Conservation (phyloP, 2,797 vertebrate genomes). For the Coregonus ussuriensis region DNA sequence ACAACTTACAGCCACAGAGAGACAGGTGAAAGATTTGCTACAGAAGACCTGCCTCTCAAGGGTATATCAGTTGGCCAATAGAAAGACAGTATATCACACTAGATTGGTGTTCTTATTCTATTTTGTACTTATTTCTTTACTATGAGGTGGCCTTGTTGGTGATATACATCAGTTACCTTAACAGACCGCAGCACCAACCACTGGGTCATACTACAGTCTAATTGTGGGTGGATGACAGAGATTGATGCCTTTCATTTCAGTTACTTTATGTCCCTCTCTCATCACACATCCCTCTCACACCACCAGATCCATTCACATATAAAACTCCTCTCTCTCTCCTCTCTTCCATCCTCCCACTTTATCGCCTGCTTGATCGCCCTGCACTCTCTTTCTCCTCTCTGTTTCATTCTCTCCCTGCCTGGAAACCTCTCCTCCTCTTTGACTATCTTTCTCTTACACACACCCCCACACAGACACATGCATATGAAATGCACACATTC, state of each 20-base stretch:
- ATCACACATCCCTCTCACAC: slow-evolving; percentile 32
- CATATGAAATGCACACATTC: no score
- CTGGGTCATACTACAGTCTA: slow-evolving; percentile 60
- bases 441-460: not conserved
- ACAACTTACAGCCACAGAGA: slow-evolving; percentile 57
- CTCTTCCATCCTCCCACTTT: slow-evolving; percentile 19
- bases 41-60: no score
- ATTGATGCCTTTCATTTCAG: slow-evolving; percentile 69
- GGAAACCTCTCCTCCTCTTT: not conserved
- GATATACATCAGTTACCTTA: no score
- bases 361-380: not conserved
- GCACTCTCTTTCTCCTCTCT: slow-evolving; percentile 4
- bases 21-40: no score
- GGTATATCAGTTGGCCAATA: no score
- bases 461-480: not conserved
- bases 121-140: no score
- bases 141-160: no score
- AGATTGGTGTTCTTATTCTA: no score
- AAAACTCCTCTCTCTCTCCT: slow-evolving; percentile 27
- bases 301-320: slow-evolving; percentile 30
- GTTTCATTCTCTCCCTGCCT: not conserved
- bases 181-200: slow-evolving; percentile 50
- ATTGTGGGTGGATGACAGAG: slow-evolving; percentile 54
- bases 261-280: slow-evolving; percentile 61
- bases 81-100: no score